Conservation (phyloP, 2,113 vertebrate genomes). For the Tiliqua scincoides region DNA sequence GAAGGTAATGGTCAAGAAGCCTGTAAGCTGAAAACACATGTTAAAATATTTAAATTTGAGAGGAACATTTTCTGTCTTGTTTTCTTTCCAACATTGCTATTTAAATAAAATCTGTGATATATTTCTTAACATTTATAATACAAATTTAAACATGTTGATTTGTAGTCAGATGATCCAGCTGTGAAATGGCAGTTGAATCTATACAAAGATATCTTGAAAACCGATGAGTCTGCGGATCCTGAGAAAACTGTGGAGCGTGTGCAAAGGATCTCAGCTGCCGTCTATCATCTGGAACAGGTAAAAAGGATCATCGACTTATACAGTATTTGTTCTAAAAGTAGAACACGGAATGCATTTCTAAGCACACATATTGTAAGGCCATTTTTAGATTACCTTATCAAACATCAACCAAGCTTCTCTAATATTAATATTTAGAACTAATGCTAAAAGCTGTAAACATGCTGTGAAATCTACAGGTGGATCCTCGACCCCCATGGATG, state of each 20-base stretch:
- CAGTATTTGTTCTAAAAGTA: not conserved
- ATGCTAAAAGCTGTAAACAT: not conserved
- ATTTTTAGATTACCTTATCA: not conserved
- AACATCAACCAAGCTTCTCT: not conserved
- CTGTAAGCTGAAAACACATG: not conserved
- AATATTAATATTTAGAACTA: not conserved
- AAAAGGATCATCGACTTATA: not conserved
- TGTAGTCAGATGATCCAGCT: constrained; percentile 94
- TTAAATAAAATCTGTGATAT: not conserved
- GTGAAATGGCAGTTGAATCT: constrained; percentile 97
- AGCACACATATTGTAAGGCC: not conserved
- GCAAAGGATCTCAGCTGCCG: constrained; percentile 95
- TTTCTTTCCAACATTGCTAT: not conserved
- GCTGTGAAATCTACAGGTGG: too few species aligned
- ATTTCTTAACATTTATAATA: not conserved
- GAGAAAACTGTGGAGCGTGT: constrained; percentile 90
- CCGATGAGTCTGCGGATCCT: constrained; percentile 84
- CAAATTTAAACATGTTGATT: constrained; percentile 29
- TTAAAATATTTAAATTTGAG: not conserved
- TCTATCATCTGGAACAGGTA: constrained; percentile 94
- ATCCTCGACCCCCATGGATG: too few species aligned
- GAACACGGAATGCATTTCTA: not conserved
- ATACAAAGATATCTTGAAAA: constrained; percentile 91
- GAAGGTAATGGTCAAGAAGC: constrained; percentile 80
- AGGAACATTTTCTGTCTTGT: not conserved